Conservation (phyloP, 2,113 vertebrate species). For the Pyxicephalus adspersus region DNA sequence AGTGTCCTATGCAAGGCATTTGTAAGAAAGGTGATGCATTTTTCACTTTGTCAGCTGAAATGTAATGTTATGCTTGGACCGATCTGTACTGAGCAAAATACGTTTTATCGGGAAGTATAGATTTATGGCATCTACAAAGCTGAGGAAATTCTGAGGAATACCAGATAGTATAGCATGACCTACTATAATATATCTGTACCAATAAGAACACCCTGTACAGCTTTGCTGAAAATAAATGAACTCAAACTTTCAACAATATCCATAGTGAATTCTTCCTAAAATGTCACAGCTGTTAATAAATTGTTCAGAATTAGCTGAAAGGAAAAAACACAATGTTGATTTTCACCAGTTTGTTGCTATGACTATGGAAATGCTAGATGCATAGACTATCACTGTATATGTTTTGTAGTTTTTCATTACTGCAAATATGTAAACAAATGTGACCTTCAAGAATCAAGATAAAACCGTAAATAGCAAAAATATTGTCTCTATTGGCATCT, state of each 20-base stretch:
- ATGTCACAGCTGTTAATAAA: constrained; percentile 23
- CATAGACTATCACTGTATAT: neutral
- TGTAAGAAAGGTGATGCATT: too few relatives aligned
- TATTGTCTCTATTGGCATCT: neutral
- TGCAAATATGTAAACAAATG: constrained; percentile 23
- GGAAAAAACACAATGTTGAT: constrained; percentile 7
- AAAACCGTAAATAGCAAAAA: neutral
- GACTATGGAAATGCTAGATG: neutral
- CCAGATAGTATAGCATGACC: neutral
- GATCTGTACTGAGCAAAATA: neutral
- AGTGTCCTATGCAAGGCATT: too few relatives aligned
- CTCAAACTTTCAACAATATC: constrained; percentile 21
- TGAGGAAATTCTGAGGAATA: neutral
- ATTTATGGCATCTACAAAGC: neutral
- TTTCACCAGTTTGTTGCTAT: constrained; percentile 44
- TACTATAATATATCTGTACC: neutral
- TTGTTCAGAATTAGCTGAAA: constrained; percentile 28
- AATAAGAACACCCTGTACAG: constrained; percentile 1
- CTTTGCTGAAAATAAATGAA: constrained; percentile 16
- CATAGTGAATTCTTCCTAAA: constrained; percentile 27
- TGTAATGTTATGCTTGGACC: neutral
- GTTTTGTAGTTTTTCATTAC: constrained; percentile 11
- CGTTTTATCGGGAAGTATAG: too few relatives aligned
- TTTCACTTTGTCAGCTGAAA: too few relatives aligned
- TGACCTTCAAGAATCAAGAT: neutral